phyloP scores from a whole-genome alignment of 1,140 invertebrate species.

The Neuroterus valhalla region DNA sequence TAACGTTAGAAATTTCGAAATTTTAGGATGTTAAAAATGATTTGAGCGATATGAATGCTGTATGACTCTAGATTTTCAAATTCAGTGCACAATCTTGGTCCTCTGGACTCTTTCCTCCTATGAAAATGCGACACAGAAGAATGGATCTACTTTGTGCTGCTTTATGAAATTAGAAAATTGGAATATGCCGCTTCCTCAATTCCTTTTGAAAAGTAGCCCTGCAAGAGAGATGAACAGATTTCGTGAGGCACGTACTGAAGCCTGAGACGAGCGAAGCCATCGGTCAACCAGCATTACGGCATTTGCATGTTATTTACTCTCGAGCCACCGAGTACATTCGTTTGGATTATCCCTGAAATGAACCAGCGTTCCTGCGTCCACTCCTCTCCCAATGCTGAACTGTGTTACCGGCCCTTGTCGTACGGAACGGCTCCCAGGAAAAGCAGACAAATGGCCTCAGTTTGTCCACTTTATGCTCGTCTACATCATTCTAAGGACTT shows the following conservation, averaged over 20 bases:
- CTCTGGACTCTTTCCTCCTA: too few relatives aligned
- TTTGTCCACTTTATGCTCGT: slow-evolving; percentile 70
- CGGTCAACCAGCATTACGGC: slow-evolving; percentile 76
- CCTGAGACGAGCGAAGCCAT: slow-evolving; percentile 70
- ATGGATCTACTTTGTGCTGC: too few relatives aligned
- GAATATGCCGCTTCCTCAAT: neutral
- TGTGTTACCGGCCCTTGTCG: slow-evolving; percentile 54
- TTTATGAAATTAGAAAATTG: too few relatives aligned
- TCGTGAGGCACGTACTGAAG: slow-evolving; percentile 53
- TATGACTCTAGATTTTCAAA: too few relatives aligned
- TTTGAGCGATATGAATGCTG: too few relatives aligned
- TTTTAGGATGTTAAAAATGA: too few relatives aligned
- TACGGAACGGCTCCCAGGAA: slow-evolving; percentile 58
- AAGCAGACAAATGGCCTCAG: slow-evolving; percentile 69
- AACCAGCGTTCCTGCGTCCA: slow-evolving; percentile 63
- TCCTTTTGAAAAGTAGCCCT: neutral
- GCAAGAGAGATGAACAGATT: slow-evolving; percentile 45
- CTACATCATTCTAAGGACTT: slow-evolving; percentile 64
- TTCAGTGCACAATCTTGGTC: too few relatives aligned
- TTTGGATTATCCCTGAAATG: slow-evolving; percentile 76
- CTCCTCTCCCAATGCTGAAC: slow-evolving; percentile 56
- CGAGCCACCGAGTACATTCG: slow-evolving; percentile 75
- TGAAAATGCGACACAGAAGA: too few relatives aligned
- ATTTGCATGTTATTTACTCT: slow-evolving; percentile 77
- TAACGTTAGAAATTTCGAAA: too few relatives aligned